Evolutionary conservation across 2,113 vertebrate species (phyloP).

Genomic region (Eublepharis macularius): DNA sequence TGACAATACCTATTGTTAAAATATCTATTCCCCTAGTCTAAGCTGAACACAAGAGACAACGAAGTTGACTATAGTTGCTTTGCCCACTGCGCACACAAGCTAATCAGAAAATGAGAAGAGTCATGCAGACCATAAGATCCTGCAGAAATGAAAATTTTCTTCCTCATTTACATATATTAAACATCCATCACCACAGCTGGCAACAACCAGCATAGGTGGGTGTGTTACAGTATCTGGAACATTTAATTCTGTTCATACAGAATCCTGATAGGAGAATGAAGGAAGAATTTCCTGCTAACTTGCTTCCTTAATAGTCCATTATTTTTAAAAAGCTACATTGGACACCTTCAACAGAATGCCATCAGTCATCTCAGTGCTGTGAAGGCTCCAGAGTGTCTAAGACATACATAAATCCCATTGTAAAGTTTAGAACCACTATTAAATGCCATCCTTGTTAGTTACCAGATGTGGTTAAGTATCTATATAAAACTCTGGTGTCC

Average conservation of each 20-base stretch:
- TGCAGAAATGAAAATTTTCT: not conserved
- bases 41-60: not conserved
- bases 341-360: not conserved
- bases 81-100: not conserved
- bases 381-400: not conserved
- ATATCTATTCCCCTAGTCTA: not conserved
- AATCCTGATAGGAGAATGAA: not conserved
- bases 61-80: not conserved
- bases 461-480: not conserved
- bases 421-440: not conserved
- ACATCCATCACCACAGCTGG: not conserved
- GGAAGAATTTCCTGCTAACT: not conserved
- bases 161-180: not conserved
- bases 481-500: not conserved
- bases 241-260: not conserved
- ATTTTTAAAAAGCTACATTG: not conserved
- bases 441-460: not conserved
- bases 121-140: not conserved
- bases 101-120: not conserved
- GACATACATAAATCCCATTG: not conserved
- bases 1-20: not conserved
- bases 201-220: not conserved
- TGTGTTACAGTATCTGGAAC: not conserved
- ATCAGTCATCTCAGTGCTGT: not conserved
- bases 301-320: not conserved